phyloP scores from a whole-genome alignment of 2,797 vertebrate species.

The Threskiornis aethiopicus region DNA sequence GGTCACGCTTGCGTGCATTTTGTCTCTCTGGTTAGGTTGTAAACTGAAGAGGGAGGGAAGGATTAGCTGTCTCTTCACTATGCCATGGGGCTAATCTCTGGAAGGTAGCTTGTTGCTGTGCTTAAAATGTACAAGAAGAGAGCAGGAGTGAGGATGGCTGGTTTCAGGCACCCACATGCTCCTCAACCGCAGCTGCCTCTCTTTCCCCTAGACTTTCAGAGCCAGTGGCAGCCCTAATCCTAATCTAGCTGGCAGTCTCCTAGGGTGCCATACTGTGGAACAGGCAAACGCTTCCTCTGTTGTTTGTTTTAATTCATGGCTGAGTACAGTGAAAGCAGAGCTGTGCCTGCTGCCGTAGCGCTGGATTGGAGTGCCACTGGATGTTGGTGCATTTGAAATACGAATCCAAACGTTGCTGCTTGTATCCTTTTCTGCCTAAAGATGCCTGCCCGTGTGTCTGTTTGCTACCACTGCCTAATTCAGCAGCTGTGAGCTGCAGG shows the following conservation, averaged over 20 bases:
- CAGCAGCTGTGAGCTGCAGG: conserved; percentile 55
- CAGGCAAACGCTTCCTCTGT: fast-evolving
- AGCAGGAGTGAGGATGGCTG: not conserved
- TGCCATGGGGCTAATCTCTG: not conserved
- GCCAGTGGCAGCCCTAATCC: not conserved
- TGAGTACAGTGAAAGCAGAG: not conserved
- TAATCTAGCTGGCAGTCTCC: not conserved
- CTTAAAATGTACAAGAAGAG: not conserved
- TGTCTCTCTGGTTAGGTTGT: not conserved
- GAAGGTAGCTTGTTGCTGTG: not conserved
- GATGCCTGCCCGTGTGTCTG: not conserved
- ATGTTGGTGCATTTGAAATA: not conserved
- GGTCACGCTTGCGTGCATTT: not conserved
- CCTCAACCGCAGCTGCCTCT: not conserved
- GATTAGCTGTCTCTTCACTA: not conserved
- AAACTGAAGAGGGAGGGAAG: not conserved
- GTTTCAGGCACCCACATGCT: fast-evolving
- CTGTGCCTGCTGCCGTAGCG: not conserved
- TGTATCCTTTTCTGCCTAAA: not conserved
- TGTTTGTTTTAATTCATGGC: not conserved
- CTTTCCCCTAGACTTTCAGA: not conserved
- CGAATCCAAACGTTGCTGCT: not conserved
- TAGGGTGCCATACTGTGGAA: not conserved
- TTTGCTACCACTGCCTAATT: not conserved
- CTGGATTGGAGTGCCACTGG: not conserved